Percentiles rank a stretch among this genome's conserved stretches.
These are phyloP conservation scores for Morpho achilles DNA, from an alignment of 2,888 invertebrate species.

Conservation along the genomic window DNA sequence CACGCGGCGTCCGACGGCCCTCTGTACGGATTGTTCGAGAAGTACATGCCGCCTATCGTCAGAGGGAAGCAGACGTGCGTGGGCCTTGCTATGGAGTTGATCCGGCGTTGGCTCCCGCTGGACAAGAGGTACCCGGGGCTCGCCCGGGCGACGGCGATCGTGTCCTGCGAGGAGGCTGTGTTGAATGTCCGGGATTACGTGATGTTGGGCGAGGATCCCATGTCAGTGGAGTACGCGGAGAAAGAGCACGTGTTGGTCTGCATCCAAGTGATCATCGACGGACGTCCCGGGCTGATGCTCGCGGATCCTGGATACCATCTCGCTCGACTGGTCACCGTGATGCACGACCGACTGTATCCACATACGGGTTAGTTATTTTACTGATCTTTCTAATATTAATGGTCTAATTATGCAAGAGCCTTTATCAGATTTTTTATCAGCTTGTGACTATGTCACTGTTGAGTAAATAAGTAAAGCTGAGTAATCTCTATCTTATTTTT, in stretches of 20 bases:
- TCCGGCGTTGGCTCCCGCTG: constrained; percentile 80
- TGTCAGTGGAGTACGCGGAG: constrained; percentile 83
- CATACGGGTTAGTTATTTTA: constrained; percentile 83
- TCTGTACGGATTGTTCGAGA: constrained; percentile 85
- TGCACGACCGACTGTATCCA: constrained; percentile 90
- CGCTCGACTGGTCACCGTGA: constrained; percentile 90
- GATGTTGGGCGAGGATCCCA: constrained; percentile 74
- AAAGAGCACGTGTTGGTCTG: constrained; percentile 94
- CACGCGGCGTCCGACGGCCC: constrained; percentile 79
- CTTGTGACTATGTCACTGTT: no score
- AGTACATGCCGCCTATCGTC: constrained; percentile 88
- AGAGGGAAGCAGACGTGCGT: constrained; percentile 92
- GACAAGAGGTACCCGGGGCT: constrained; percentile 83
- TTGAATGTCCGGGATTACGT: constrained; percentile 75
- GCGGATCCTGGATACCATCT: constrained; percentile 96
- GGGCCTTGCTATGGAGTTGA: constrained; percentile 89
- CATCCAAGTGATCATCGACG: constrained; percentile 85
- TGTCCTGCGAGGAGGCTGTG: constrained; percentile 93
- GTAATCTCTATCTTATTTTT: no score
- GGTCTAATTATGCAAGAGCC: no score
- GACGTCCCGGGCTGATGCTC: constrained; percentile 87
- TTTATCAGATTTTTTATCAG: no score
- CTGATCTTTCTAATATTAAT: no score
- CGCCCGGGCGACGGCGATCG: constrained; percentile 80
- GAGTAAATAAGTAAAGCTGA: no score